Percentiles rank a stretch among this genome's conserved stretches.
phyloP scores from a whole-genome alignment of 2,113 vertebrate genomes.

The Spermophilus dauricus region DNA sequence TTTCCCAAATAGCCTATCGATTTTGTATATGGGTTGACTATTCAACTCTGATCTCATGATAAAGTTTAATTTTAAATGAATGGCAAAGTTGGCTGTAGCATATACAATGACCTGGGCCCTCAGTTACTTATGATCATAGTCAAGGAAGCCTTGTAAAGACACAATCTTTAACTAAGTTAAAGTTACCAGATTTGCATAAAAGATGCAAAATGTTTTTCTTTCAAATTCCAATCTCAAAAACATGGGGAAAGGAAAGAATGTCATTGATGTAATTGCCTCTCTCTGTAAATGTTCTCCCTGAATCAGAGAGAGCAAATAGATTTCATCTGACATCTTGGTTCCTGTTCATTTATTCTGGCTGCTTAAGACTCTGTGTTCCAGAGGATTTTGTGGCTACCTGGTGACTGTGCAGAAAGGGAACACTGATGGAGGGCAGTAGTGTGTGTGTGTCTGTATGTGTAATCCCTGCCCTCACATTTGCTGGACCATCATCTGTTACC shows the following conservation, averaged over 20 bases:
- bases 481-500: neutral
- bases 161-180: neutral
- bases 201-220: neutral
- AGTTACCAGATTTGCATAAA: neutral
- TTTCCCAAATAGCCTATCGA: neutral
- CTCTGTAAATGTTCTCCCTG: neutral
- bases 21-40: neutral
- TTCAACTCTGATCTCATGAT: neutral
- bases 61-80: slow-evolving; percentile 38
- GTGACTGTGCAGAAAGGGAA: neutral
- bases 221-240: slow-evolving; percentile 32
- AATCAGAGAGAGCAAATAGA: neutral
- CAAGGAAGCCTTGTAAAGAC: neutral
- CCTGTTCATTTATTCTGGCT: neutral
- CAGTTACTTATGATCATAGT: neutral
- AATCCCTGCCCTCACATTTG: neutral
- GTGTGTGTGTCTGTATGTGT: neutral
- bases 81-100: neutral
- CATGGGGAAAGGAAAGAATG: neutral
- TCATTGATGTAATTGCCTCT: neutral
- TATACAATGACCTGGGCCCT: neutral
- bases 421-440: neutral
- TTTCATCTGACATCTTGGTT: neutral
- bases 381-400: neutral
- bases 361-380: neutral